phyloP scores from a whole-genome alignment of 1,140 invertebrate genomes.

The silkworm (Bombyx mori) region DNA sequence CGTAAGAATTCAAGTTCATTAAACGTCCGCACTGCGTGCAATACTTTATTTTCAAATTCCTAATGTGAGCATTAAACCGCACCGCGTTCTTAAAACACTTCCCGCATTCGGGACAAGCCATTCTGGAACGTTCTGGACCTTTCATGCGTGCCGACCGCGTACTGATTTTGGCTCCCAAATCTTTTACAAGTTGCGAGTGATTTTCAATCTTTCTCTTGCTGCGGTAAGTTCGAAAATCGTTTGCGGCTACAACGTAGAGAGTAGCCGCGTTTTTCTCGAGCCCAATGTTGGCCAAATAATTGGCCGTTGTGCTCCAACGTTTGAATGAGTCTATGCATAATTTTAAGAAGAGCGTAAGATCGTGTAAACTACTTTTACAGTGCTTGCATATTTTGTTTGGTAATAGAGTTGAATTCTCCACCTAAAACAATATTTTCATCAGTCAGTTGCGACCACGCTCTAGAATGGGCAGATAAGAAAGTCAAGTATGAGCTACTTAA shows the following conservation, averaged over 20 bases:
- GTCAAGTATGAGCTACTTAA: too few relatives aligned
- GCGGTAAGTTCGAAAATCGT: constrained; percentile 6
- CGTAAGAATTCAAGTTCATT: constrained; percentile 7
- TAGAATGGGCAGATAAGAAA: too few relatives aligned
- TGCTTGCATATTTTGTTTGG: constrained; percentile 18
- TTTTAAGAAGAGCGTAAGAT: constrained; percentile 15
- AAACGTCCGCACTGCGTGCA: constrained; percentile 20
- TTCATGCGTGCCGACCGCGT: background rate
- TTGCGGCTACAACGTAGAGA: constrained; percentile 10
- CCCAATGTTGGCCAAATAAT: constrained; percentile 4
- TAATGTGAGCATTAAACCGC: constrained; percentile 23
- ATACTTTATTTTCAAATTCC: constrained; percentile 10
- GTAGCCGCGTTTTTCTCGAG: constrained; percentile 11
- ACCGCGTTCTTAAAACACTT: constrained; percentile 5
- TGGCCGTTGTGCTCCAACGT: constrained; percentile 16
- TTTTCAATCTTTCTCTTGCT: background rate
- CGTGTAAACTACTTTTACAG: constrained; percentile 11
- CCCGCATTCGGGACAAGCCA: constrained; percentile 24
- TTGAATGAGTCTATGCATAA: constrained; percentile 16
- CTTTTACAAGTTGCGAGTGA: too few relatives aligned
- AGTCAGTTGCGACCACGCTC: too few relatives aligned
- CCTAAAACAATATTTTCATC: constrained; percentile 26
- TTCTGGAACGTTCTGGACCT: constrained; percentile 1
- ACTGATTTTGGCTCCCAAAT: constrained; percentile 5
- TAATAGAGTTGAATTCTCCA: constrained; percentile 17